Evolutionary conservation across 1,140 invertebrate species (phyloP).

Genomic region (Thrips palmi): DNA sequence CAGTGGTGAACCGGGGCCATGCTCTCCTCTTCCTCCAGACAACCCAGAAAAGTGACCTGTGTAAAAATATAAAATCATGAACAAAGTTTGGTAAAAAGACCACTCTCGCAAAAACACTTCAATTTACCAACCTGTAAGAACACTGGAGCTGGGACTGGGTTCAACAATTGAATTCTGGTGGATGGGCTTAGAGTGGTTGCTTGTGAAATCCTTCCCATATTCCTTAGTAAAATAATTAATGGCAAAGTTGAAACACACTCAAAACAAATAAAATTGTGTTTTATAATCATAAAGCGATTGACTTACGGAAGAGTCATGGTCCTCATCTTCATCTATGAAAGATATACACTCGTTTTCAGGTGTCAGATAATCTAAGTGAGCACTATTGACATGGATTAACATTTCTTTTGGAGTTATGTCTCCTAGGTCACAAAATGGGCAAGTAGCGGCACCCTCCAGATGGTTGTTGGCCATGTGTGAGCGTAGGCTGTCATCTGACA

Average conservation of each 20-base stretch:
- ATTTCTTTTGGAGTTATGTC: conserved; percentile 52
- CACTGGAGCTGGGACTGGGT: too few relatives aligned
- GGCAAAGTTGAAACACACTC: too few relatives aligned
- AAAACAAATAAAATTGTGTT: too few relatives aligned
- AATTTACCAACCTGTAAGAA: too few relatives aligned
- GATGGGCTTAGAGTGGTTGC: conserved; percentile 16
- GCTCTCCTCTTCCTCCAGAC: conserved; percentile 19
- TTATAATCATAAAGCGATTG: too few relatives aligned
- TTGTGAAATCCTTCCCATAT: too few relatives aligned
- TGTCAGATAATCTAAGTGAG: conserved; percentile 59
- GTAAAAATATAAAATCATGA: too few relatives aligned
- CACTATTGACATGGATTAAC: conserved; percentile 56
- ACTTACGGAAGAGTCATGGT: conserved; percentile 17
- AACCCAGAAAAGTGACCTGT: too few relatives aligned
- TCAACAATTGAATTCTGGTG: too few relatives aligned
- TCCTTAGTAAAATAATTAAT: too few relatives aligned
- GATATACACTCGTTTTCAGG: conserved; percentile 34
- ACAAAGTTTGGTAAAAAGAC: too few relatives aligned
- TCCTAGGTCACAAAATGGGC: conserved; percentile 63
- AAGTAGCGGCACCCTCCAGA: conserved; percentile 52
- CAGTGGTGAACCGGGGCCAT: conserved; percentile 30
- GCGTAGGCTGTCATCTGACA: conserved; percentile 60
- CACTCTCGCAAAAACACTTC: too few relatives aligned
- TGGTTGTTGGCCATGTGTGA: conserved; percentile 55
- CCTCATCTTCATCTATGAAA: conserved; percentile 29